phyloP scores from a whole-genome alignment of 2,797 vertebrate species.

The Eremophila alpestris region DNA sequence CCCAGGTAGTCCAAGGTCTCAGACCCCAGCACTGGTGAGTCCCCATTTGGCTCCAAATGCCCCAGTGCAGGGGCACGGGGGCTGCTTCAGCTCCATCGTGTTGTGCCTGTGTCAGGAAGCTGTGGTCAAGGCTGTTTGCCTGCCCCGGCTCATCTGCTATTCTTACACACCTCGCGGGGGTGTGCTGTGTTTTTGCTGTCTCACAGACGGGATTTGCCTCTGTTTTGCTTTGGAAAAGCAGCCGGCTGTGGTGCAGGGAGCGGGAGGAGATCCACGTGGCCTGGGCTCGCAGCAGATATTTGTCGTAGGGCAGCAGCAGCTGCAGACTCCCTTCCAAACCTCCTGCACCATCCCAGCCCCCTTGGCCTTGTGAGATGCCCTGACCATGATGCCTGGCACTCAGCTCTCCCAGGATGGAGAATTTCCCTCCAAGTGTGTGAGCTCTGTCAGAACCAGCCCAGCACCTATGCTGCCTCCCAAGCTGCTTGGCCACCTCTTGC shows the following conservation, averaged over 20 bases:
- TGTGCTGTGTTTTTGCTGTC: not conserved
- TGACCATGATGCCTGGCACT: accelerated
- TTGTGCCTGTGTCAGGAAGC: not conserved
- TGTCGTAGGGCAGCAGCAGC: not conserved
- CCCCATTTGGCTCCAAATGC: accelerated
- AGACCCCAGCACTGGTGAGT: accelerated
- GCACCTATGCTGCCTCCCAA: not conserved
- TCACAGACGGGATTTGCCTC: not conserved
- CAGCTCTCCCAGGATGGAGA: not conserved
- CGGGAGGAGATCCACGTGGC: accelerated
- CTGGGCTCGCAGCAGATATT: not conserved
- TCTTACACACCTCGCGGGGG: not conserved
- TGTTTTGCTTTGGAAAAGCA: not conserved
- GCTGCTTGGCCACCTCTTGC: accelerated
- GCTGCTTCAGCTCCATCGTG: not conserved
- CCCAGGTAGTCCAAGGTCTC: accelerated
- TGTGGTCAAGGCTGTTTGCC: not conserved
- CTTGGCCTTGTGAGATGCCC: not conserved
- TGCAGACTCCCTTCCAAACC: accelerated
- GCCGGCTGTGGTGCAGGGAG: not conserved
- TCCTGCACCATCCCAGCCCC: not conserved
- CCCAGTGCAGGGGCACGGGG: not conserved
- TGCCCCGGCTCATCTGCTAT: not conserved
- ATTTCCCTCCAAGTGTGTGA: not conserved
- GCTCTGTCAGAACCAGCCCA: not conserved